phyloP scores from a whole-genome alignment of 92 coral and sea anemone species.

The Paragorgia papillata region DNA sequence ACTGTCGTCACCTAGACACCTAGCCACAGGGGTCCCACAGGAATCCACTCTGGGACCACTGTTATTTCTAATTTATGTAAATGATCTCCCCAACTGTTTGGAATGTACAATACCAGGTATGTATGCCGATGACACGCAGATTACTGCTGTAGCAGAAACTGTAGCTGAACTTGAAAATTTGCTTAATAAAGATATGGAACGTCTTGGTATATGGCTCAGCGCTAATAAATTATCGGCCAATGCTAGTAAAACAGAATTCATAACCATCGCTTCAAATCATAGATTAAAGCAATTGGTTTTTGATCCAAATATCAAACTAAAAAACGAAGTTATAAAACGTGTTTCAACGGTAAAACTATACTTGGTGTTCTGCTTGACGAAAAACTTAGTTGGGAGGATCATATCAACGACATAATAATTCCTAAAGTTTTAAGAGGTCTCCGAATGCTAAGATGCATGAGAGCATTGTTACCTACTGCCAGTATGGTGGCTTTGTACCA shows the following conservation, averaged over 20 bases:
- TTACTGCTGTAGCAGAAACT: conserved; percentile 2
- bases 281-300: neutral
- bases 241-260: neutral
- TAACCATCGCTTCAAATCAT: neutral
- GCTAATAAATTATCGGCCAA: conserved; percentile 7
- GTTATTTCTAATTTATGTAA: conserved; percentile 12
- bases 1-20: neutral
- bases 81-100: too few relatives aligned
- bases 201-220: neutral
- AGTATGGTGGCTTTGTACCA: neutral
- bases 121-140: conserved; percentile 16
- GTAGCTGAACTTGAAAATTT: conserved; percentile 4
- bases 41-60: conserved; percentile 10
- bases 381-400: conserved; percentile 21
- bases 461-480: neutral
- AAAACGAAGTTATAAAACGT: neutral
- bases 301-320: neutral
- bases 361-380: conserved; percentile 1
- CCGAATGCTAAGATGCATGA: neutral
- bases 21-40: conserved; percentile 10
- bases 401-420: neutral
- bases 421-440: neutral
- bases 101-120: too few relatives aligned
- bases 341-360: conserved; percentile 24
- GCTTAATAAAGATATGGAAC: neutral